phyloP scores from a whole-genome alignment of 2,888 invertebrate species.

The Dioctria linearis region DNA sequence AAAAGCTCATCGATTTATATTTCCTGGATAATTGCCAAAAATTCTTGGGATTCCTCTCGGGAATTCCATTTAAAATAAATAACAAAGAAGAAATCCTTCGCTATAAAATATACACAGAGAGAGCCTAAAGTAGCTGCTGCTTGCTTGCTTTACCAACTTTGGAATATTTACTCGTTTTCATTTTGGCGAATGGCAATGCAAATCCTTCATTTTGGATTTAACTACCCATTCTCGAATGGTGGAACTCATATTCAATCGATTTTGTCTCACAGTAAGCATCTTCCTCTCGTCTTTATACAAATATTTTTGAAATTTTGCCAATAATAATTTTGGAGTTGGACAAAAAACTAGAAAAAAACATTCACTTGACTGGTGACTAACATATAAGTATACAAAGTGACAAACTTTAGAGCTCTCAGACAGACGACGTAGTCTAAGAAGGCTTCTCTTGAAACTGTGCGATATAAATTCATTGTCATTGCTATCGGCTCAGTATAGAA shows the following conservation, averaged over 20 bases:
- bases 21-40: constrained; percentile 48
- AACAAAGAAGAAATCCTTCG: constrained; percentile 19
- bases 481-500: neutral
- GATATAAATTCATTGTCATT: constrained; percentile 21
- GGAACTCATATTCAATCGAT: constrained; percentile 44
- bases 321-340: neutral
- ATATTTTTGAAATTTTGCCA: constrained; percentile 34
- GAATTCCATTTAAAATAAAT: constrained; percentile 48
- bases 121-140: constrained; percentile 3
- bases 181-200: constrained; percentile 21
- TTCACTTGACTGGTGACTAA: neutral
- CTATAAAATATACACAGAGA: constrained; percentile 1
- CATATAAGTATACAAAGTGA: neutral
- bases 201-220: constrained; percentile 26
- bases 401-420: constrained; percentile 2
- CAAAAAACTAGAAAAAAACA: constrained; percentile 3
- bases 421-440: neutral
- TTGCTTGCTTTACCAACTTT: neutral
- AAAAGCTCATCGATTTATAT: constrained; percentile 36
- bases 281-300: neutral
- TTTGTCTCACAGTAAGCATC: constrained; percentile 29
- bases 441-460: neutral
- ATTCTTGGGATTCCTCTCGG: constrained; percentile 12
- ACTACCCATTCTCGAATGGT: neutral
- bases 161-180: constrained; percentile 14